These are phyloP conservation scores for Thaumetopoea pityocampa DNA, from an alignment of 1,140 invertebrate genomes.

Conservation along the genomic window DNA sequence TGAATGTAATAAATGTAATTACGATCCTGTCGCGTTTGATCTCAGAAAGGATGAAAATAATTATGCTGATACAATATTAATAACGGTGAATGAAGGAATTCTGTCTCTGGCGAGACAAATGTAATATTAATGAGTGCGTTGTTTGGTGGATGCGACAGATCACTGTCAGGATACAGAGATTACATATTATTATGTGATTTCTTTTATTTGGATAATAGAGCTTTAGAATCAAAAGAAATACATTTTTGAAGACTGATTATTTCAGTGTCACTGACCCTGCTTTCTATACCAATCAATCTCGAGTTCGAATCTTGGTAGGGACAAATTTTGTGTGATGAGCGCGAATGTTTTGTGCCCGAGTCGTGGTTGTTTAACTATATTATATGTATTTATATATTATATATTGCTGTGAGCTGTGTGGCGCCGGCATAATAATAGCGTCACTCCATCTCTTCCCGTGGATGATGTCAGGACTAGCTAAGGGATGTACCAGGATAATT, in stretches of 20 bases:
- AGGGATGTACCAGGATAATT: no score
- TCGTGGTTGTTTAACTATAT: no score
- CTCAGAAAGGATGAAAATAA: conserved; percentile 45
- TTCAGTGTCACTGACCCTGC: no score
- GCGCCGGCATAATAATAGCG: no score
- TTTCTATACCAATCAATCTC: no score
- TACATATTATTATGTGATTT: not conserved
- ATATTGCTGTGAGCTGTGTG: no score
- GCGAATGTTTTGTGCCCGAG: no score
- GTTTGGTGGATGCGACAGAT: conserved; percentile 29
- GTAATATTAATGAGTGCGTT: conserved; percentile 63
- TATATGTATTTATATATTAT: no score
- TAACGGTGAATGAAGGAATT: conserved; percentile 52
- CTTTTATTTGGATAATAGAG: not conserved
- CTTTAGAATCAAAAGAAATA: not conserved
- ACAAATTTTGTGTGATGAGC: no score
- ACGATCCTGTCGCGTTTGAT: conserved; percentile 28
- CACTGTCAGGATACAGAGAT: conserved; percentile 20
- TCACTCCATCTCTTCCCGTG: no score
- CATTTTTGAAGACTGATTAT: not conserved
- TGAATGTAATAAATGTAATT: conserved; percentile 29
- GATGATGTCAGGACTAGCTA: no score
- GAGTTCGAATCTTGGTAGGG: no score
- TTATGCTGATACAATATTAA: conserved; percentile 60
- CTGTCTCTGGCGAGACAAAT: conserved; percentile 58